These are phyloP conservation scores for Capitella teleta DNA, from an alignment of 1,140 invertebrate species.

Conservation along the genomic window DNA sequence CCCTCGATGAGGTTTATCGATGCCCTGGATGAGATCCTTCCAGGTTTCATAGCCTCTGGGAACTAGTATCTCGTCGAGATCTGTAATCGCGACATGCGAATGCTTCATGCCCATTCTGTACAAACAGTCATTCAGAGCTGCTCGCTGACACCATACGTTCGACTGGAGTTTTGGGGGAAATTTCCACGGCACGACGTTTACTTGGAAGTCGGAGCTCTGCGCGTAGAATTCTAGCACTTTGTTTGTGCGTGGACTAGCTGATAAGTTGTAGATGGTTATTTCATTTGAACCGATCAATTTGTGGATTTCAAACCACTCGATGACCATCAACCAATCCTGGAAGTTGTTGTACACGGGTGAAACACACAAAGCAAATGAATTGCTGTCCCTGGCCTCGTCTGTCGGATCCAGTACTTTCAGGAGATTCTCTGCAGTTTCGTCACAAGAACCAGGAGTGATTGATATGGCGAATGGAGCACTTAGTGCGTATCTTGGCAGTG, in stretches of 20 bases:
- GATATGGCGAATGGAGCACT: constrained; percentile 3
- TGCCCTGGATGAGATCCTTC: not conserved
- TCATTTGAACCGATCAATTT: not conserved
- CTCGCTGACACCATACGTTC: constrained; percentile 4
- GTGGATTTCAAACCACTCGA: constrained; percentile 8
- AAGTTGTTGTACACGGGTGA: constrained; percentile 1
- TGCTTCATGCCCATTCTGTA: constrained; percentile 2
- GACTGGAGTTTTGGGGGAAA: constrained; percentile 1
- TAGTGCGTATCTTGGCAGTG: not conserved
- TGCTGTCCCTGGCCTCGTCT: not conserved
- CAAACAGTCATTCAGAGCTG: constrained; percentile 8
- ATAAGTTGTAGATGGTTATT: constrained; percentile 4
- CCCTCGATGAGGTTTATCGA: not conserved
- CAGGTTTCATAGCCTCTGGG: constrained; percentile 1
- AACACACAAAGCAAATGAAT: constrained; percentile 7
- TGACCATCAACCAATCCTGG: constrained; percentile 2
- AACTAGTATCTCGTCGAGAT: constrained; percentile 8
- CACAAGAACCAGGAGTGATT: not conserved
- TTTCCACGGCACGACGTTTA: constrained; percentile 8
- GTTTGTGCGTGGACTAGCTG: not conserved
- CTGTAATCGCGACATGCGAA: constrained; percentile 4
- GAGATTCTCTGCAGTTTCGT: not conserved
- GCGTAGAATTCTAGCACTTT: not conserved
- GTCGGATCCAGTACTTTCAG: constrained; percentile 3
- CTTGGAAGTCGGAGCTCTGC: not conserved